These are phyloP conservation scores for Gonioctena quinquepunctata DNA, from an alignment of 1,140 invertebrate species.

Conservation along the genomic window DNA sequence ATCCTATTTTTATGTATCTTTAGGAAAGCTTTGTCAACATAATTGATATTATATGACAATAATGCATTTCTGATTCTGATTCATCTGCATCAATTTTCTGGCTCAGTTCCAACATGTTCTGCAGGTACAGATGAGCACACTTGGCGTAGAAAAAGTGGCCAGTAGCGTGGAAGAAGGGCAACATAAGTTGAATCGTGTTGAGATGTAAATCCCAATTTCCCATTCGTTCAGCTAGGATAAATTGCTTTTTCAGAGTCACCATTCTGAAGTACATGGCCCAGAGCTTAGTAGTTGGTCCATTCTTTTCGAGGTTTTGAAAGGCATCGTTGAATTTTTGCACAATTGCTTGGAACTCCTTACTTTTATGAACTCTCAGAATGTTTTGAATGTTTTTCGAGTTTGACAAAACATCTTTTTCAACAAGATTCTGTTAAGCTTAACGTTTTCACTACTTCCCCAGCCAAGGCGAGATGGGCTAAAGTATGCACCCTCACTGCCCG, in stretches of 20 bases:
- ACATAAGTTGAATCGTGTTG: constrained; percentile 46
- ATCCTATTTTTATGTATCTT: too few species aligned
- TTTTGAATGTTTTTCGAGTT: too few species aligned
- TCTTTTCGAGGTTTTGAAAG: not conserved
- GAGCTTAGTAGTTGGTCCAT: constrained; percentile 40
- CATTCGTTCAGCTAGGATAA: constrained; percentile 46
- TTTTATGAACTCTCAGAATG: too few species aligned
- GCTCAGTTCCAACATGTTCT: constrained; percentile 52
- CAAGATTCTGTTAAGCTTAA: too few species aligned
- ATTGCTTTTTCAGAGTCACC: constrained; percentile 37
- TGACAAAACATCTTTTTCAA: too few species aligned
- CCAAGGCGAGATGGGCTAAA: constrained; percentile 46
- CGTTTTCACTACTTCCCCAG: constrained; percentile 44
- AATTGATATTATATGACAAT: too few species aligned
- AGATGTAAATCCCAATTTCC: constrained; percentile 52
- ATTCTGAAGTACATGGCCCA: constrained; percentile 49
- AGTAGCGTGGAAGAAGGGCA: constrained; percentile 53
- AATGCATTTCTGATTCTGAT: too few species aligned
- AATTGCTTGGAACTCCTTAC: too few species aligned
- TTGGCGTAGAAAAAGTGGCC: constrained; percentile 58
- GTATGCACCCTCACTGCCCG: constrained; percentile 53
- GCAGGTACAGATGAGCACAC: constrained; percentile 55
- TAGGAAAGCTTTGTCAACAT: too few species aligned
- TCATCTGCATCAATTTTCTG: constrained; percentile 20
- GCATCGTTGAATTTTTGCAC: constrained; percentile 5